Percentiles rank a stretch among this genome's conserved stretches.
Evolutionary conservation across 2,113 vertebrate genomes (phyloP).

Genomic region (Collichthys lucidus): DNA sequence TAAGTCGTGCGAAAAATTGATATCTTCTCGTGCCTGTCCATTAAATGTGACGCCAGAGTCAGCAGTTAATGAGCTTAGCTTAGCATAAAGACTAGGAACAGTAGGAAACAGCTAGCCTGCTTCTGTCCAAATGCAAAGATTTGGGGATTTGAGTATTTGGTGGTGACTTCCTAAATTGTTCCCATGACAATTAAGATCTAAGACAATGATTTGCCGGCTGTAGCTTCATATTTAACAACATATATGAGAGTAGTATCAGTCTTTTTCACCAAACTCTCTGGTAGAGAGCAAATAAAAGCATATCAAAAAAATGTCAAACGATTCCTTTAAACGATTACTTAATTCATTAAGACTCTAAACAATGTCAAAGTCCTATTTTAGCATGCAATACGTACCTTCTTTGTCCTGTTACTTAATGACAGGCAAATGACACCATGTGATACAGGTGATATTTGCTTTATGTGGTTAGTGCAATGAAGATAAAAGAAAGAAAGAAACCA

Average conservation of each 20-base stretch:
- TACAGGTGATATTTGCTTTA: constrained; percentile 58
- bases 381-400: constrained; percentile 68
- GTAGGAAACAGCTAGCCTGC: not conserved
- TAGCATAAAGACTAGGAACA: constrained; percentile 4
- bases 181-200: not conserved
- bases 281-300: constrained; percentile 36
- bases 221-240: not conserved
- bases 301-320: constrained; percentile 19
- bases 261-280: not conserved
- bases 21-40: not conserved
- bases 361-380: constrained; percentile 1
- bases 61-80: not conserved
- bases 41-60: constrained; percentile 1
- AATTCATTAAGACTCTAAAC: constrained; percentile 4
- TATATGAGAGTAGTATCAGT: not conserved
- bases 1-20: not conserved
- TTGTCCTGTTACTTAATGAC: constrained; percentile 35
- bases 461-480: constrained; percentile 69
- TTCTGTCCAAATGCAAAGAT: not conserved
- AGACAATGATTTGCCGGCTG: not conserved
- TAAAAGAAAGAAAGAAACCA: constrained; percentile 39
- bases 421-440: constrained; percentile 60
- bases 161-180: too few relatives aligned
- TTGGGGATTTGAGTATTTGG: not conserved
- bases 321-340: constrained; percentile 2